Base-by-base conservation (phyloP, 2,797 vertebrate genomes). In the Tenualosa thibaudeaui region DNA sequence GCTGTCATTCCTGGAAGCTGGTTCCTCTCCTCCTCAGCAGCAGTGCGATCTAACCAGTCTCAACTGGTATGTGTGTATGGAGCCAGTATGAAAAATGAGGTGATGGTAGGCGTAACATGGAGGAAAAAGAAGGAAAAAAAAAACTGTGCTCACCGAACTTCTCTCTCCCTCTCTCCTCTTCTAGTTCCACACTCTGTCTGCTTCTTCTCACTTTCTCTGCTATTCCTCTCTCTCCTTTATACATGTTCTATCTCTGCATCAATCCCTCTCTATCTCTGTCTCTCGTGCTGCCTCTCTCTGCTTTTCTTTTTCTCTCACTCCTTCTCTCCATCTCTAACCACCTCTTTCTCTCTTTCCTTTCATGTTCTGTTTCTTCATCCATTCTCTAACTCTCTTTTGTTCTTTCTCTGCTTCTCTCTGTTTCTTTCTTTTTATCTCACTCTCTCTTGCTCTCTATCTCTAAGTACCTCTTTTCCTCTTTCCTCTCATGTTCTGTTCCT, bases 401-500 rank as follows among this genome's bases (percentile, higher is more conserved):
- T 15, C 88, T 60, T 22, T 60, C 56, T 60, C 7, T n/a, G 3
- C n/a, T 7, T n/a, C 22, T 22, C 3, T 22, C 56, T 58, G 6
- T 3, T n/a, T 22, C 56, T 22, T 22, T 60, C 19, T 3, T 22
- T 60, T 22, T 60, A 31, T 31, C 22, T n/a, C 22, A 15, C 19
- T 7, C 4, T n/a, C 22, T n/a, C 19, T 60, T 8, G 3, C 56
- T 24, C n/a, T 7, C 82, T 13, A 54, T 15, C 13, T 15, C 24
- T 49, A 13, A 62, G 82, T 56, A 7, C 81, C 83, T 88, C 85
- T 86, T 75, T 46, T 53, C 86, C 81, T 83, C 81, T 83, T 85
- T 71, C 37, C 3, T 84, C 82, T 83, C 87, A 50, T 85, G 81
- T 71, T 90, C 82, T 87, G 85, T 85, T 81, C 85, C 58, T 60